These are phyloP conservation scores for Xanthorhoe spadicearia DNA, from an alignment of 2,888 invertebrate species.

Conservation along the genomic window DNA sequence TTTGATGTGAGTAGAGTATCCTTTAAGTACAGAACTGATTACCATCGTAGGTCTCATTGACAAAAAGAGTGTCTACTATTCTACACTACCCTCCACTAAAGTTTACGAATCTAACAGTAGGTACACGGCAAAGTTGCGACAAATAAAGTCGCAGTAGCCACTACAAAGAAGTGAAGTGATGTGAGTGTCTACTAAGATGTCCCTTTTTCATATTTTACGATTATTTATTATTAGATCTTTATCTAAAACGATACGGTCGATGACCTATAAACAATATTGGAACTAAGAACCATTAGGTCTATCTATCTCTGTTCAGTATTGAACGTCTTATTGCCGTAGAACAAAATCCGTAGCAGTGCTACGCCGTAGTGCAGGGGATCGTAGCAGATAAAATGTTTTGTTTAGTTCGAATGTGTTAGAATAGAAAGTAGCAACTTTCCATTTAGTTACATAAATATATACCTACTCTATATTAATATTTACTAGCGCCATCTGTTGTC, in stretches of 20 bases:
- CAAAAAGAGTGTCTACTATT: too few species aligned
- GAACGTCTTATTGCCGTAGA: background rate
- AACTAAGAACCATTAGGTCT: background rate
- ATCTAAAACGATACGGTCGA: background rate
- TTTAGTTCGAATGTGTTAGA: background rate
- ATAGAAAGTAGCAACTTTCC: background rate
- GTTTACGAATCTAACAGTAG: too few species aligned
- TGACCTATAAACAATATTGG: background rate
- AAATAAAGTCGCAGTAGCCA: too few species aligned
- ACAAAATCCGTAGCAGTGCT: slow-evolving; percentile 14
- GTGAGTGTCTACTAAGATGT: too few species aligned
- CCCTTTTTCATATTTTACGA: too few species aligned
- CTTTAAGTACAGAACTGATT: too few species aligned
- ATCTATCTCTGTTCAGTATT: background rate
- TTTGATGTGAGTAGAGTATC: too few species aligned
- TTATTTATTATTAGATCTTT: slow-evolving; percentile 1
- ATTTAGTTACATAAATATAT: background rate
- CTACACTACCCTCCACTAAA: too few species aligned
- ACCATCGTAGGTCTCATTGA: too few species aligned
- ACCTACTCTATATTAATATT: background rate
- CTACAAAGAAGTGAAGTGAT: too few species aligned
- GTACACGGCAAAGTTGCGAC: too few species aligned
- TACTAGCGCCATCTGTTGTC: slow-evolving; percentile 18
- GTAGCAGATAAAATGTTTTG: background rate
- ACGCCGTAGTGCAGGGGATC: slow-evolving; percentile 28